Evolutionary conservation across 2,797 vertebrate genomes (phyloP).

Genomic region (Halcyon leucocephala): DNA sequence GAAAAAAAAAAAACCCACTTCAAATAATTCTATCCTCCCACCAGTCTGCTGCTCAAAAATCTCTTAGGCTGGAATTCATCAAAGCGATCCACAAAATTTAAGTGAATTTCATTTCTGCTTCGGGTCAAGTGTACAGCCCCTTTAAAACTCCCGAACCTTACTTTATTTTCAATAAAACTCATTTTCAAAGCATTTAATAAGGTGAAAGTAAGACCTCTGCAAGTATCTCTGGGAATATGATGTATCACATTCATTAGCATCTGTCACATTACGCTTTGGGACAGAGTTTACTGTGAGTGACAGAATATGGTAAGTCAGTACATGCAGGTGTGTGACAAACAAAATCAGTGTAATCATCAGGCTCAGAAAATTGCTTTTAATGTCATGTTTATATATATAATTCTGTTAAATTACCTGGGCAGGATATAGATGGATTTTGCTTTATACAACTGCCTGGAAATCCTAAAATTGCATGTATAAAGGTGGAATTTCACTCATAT

Average conservation of each 20-base stretch:
- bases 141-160: not conserved
- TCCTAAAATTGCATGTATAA: not conserved
- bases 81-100: not conserved
- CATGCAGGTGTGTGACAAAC: conserved; percentile 69
- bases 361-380: conserved; percentile 71
- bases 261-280: conserved; percentile 28
- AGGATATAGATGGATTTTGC: conserved; percentile 43
- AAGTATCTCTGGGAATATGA: not conserved
- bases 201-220: not conserved
- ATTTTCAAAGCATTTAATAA: not conserved
- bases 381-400: conserved; percentile 62
- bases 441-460: not conserved
- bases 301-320: conserved; percentile 20
- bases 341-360: conserved; percentile 72
- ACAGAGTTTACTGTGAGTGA: conserved; percentile 47
- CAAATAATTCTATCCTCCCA: conserved; percentile 40
- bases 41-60: conserved; percentile 24
- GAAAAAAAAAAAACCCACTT: not conserved
- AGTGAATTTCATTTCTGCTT: not conserved
- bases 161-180: not conserved
- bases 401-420: conserved; percentile 67
- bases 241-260: conserved; percentile 47
- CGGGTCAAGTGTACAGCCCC: not conserved
- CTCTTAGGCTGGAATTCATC: not conserved
- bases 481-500: not conserved